Conservation (phyloP, 2,797 vertebrate genomes). For the Merluccius polli region DNA sequence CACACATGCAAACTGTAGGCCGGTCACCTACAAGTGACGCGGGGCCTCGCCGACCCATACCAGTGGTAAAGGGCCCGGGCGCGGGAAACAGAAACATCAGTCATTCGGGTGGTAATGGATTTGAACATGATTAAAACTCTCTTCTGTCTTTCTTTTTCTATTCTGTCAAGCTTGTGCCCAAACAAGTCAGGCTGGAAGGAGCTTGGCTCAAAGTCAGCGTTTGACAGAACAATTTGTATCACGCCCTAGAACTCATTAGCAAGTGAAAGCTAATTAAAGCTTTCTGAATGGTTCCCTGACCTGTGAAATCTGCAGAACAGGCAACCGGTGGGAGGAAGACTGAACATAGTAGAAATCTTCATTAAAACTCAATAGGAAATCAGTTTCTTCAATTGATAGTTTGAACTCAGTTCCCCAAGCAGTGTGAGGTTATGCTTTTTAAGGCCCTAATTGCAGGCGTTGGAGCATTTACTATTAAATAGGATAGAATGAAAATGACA, state of each 20-base stretch:
- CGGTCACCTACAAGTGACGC: slow-evolving; percentile 36
- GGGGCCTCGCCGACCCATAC: slow-evolving; percentile 23
- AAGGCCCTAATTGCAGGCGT: background rate
- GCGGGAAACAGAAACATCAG: slow-evolving; percentile 53
- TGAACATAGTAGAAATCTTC: slow-evolving; percentile 58
- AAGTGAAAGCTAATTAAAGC: slow-evolving; percentile 69
- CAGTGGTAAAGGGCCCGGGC: slow-evolving; percentile 35
- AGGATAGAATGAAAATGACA: background rate
- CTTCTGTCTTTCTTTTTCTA: background rate
- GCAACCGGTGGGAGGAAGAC: slow-evolving; percentile 49
- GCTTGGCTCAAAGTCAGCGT: slow-evolving; percentile 60
- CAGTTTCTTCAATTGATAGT: background rate
- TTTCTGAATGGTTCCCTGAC: slow-evolving; percentile 68
- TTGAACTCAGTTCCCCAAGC: background rate
- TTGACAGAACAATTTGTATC: slow-evolving; percentile 71
- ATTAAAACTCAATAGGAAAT: slow-evolving; percentile 58
- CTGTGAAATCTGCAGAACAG: slow-evolving; percentile 58
- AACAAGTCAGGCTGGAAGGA: slow-evolving; percentile 53
- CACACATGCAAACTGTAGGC: too few species aligned
- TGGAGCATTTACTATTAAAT: background rate
- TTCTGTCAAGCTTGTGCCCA: slow-evolving; percentile 51
- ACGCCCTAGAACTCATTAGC: slow-evolving; percentile 62
- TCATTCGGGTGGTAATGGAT: slow-evolving; percentile 62
- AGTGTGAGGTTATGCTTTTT: background rate
- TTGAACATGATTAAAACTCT: slow-evolving; percentile 62